These are phyloP conservation scores for Acyrthosiphon pisum DNA, from an alignment of 1,140 invertebrate species.

Conservation along the genomic window DNA sequence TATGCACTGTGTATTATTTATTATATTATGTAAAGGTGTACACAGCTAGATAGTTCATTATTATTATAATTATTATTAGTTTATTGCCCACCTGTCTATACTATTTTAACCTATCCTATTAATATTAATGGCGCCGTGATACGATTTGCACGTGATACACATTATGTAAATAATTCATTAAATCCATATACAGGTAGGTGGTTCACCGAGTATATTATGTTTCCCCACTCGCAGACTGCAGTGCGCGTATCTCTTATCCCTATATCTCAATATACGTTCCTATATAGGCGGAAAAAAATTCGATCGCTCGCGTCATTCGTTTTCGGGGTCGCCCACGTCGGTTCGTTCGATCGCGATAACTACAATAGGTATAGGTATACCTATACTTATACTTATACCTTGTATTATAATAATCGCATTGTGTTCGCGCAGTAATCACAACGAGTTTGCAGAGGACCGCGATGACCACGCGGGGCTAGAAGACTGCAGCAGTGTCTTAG, in stretches of 20 bases:
- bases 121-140: background rate
- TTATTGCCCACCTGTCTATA: background rate
- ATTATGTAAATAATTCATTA: background rate
- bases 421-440: no score
- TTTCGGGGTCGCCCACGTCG: slow-evolving; percentile 37
- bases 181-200: background rate
- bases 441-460: no score
- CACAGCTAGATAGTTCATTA: background rate
- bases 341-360: background rate
- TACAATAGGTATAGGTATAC: background rate
- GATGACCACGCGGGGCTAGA: no score
- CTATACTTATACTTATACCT: background rate
- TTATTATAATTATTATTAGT: background rate
- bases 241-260: background rate
- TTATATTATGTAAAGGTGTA: background rate
- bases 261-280: background rate
- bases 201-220: background rate
- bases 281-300: background rate
- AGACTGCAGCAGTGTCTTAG: no score
- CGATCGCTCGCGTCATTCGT: no score
- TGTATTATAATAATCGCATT: no score
- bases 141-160: background rate
- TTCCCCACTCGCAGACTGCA: background rate
- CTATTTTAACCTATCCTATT: background rate
- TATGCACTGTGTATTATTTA: background rate